phyloP scores from a whole-genome alignment of 1,140 invertebrate genomes.

The Chionoecetes opilio region DNA sequence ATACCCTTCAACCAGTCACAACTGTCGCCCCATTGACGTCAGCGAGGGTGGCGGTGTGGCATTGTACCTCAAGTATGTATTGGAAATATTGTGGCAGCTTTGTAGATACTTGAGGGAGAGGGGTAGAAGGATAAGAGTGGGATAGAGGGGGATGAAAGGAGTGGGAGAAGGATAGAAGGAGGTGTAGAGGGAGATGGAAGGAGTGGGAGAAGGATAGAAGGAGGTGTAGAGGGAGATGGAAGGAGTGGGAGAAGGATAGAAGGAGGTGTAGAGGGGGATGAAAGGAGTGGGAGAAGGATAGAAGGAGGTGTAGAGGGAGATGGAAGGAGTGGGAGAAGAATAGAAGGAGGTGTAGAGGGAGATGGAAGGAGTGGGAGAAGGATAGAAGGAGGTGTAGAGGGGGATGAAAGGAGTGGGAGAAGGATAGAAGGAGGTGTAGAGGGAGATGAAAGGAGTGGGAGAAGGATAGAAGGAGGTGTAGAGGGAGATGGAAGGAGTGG shows the following conservation, averaged over 20 bases:
- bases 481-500: background rate
- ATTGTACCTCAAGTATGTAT: background rate
- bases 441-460: background rate
- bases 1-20: background rate
- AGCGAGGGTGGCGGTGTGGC: background rate
- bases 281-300: background rate
- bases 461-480: background rate
- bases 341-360: too few relatives aligned
- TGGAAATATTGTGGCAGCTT: background rate
- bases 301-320: background rate
- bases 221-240: background rate
- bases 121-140: background rate
- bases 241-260: background rate
- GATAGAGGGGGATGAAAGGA: constrained; percentile 40
- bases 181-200: background rate
- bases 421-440: too few relatives aligned
- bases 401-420: background rate
- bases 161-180: constrained; percentile 30
- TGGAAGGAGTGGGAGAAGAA: background rate
- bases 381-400: background rate
- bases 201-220: background rate
- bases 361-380: too few relatives aligned
- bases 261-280: background rate
- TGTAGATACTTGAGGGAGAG: background rate
- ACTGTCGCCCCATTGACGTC: background rate